phyloP scores from a whole-genome alignment of 2,113 vertebrate genomes.

The Trogon melanurus region DNA sequence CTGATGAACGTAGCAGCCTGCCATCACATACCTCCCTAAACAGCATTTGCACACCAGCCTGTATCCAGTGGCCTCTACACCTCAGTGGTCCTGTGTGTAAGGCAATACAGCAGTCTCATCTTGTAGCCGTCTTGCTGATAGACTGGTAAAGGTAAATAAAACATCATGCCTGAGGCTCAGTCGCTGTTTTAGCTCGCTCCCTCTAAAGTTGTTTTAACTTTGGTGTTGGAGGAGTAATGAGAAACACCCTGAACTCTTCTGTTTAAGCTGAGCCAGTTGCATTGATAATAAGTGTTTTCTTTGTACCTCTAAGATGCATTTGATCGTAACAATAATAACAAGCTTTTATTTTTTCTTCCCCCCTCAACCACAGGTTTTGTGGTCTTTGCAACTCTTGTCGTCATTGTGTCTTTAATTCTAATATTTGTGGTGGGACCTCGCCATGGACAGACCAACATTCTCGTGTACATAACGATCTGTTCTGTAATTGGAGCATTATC shows the following conservation, averaged over 20 bases:
- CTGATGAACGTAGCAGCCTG: background rate
- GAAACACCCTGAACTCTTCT: background rate
- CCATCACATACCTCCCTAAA: rapidly evolving
- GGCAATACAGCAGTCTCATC: background rate
- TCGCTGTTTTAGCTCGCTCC: background rate
- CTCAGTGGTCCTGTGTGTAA: background rate
- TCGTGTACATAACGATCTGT: slow-evolving; percentile 98
- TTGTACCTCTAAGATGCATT: background rate
- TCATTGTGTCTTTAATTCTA: slow-evolving; percentile 92
- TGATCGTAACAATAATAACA: background rate
- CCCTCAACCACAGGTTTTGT: slow-evolving; percentile 83
- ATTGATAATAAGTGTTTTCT: background rate
- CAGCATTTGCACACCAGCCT: background rate
- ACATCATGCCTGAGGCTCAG: rapidly evolving
- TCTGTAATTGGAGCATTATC: slow-evolving; percentile 95
- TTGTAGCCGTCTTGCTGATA: background rate
- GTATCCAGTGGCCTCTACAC: background rate
- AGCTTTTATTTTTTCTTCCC: background rate
- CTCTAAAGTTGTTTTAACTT: background rate
- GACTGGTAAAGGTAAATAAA: background rate
- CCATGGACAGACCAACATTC: slow-evolving; percentile 94
- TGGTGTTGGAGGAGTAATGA: background rate
- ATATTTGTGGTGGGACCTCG: slow-evolving; percentile 93
- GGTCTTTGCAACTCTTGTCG: slow-evolving; percentile 88
- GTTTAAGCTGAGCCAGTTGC: rapidly evolving